Conservation (phyloP, 2,888 invertebrate genomes). For the Creontiades dilutus region DNA sequence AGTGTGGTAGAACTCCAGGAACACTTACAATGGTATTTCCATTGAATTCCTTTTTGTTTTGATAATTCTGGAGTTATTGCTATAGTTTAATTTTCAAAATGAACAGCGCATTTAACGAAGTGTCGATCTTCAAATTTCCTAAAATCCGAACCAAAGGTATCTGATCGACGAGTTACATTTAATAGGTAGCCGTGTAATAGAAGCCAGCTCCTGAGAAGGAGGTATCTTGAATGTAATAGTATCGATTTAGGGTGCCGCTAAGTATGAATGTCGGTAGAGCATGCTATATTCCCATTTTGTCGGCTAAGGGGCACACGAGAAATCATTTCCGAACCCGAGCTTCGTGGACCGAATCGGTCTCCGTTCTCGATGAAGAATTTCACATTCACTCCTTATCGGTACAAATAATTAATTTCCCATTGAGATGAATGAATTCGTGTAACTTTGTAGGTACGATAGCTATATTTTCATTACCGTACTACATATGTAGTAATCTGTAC, state of each 20-base stretch:
- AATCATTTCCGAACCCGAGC: conserved; percentile 13
- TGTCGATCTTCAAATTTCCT: no score
- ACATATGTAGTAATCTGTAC: no score
- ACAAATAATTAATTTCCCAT: no score
- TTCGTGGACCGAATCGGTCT: not conserved
- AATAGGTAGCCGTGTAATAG: conserved; percentile 1
- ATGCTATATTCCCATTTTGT: conserved; percentile 36
- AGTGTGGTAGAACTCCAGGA: no score
- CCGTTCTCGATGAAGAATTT: not conserved
- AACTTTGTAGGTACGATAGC: no score
- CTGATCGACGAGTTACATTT: conserved; percentile 5
- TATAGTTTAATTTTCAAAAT: no score
- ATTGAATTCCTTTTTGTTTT: no score
- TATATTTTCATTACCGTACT: no score
- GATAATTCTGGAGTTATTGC: no score
- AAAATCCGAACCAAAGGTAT: not conserved
- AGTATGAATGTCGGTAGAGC: conserved; percentile 23
- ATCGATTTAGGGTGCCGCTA: conserved; percentile 17
- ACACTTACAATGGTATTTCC: no score
- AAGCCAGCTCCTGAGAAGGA: not conserved
- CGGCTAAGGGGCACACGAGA: conserved; percentile 30
- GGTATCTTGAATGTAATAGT: conserved; percentile 22
- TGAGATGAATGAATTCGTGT: no score
- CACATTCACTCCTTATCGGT: not conserved
- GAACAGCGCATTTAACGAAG: no score